Percentiles rank a stretch among this genome's conserved stretches.
These are phyloP conservation scores for Hoplostethus mediterraneus DNA, from an alignment of 2,797 vertebrate genomes.

Conservation along the genomic window DNA sequence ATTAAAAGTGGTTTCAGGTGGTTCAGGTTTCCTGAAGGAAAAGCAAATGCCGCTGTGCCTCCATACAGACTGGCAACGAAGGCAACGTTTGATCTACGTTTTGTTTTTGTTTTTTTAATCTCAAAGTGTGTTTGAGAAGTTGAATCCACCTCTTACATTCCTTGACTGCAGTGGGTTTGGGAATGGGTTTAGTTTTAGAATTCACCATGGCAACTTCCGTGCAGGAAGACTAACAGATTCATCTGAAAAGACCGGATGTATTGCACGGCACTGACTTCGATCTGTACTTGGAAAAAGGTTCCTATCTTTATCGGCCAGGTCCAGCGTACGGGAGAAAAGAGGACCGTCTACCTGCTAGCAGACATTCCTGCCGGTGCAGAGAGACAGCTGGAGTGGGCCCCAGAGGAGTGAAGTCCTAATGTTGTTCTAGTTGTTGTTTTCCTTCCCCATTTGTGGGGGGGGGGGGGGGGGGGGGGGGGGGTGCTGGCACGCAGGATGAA, in stretches of 20 bases:
- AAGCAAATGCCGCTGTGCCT: too few relatives aligned
- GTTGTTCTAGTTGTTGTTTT: constrained; percentile 86
- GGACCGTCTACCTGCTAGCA: constrained; percentile 38
- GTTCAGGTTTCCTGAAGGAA: too few relatives aligned
- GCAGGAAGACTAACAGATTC: not conserved
- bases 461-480: constrained; percentile 31
- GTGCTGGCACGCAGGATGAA: constrained; percentile 62
- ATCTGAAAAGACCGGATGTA: not conserved
- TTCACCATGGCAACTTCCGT: too few relatives aligned
- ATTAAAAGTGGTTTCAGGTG: not conserved
- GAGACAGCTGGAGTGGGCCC: constrained; percentile 67
- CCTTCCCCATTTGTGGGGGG: constrained; percentile 75
- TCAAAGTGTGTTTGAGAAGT: too few relatives aligned
- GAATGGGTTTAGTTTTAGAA: too few relatives aligned
- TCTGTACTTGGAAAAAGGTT: not conserved
- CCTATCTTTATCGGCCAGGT: not conserved
- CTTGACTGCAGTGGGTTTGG: too few relatives aligned
- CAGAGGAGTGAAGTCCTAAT: constrained; percentile 39
- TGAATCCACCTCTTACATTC: too few relatives aligned
- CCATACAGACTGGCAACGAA: too few relatives aligned
- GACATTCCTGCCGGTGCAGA: constrained; percentile 8
- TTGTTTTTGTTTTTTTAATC: too few relatives aligned
- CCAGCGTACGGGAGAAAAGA: not conserved
- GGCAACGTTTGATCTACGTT: too few relatives aligned
- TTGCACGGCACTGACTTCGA: not conserved